These are phyloP conservation scores for Volucella zonaria DNA, from an alignment of 2,888 invertebrate genomes.

Conservation along the genomic window DNA sequence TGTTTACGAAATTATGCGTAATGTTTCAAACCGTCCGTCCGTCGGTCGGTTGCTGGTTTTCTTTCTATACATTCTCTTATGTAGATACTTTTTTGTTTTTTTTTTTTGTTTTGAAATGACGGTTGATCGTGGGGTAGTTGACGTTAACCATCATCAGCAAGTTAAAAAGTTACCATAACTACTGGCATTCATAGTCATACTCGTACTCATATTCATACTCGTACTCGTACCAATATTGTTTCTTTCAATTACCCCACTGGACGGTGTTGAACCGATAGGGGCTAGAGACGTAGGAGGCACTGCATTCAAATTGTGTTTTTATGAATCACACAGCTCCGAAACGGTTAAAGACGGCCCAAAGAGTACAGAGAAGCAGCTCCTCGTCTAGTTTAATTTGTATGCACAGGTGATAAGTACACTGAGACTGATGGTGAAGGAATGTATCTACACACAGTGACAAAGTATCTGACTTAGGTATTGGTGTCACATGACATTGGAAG, in stretches of 20 bases:
- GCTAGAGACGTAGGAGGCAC: slow-evolving; percentile 3
- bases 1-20: slow-evolving; percentile 66
- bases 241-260: slow-evolving; percentile 70
- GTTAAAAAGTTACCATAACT: slow-evolving; percentile 29
- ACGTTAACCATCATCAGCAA: slow-evolving; percentile 54
- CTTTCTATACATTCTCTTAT: slow-evolving; percentile 6
- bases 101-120: slow-evolving; percentile 17
- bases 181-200: too few species aligned
- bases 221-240: slow-evolving; percentile 59
- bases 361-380: slow-evolving; percentile 41
- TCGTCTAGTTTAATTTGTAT: slow-evolving; percentile 69
- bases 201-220: too few species aligned
- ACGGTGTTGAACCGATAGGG: neutral
- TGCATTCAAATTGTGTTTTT: slow-evolving; percentile 64
- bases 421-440: slow-evolving; percentile 46
- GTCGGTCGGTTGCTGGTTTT: slow-evolving; percentile 29
- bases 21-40: slow-evolving; percentile 59
- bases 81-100: slow-evolving; percentile 32
- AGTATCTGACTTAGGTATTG: slow-evolving; percentile 51
- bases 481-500: slow-evolving; percentile 70
- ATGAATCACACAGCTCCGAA: slow-evolving; percentile 62
- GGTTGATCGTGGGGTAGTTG: slow-evolving; percentile 67
- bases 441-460: slow-evolving; percentile 48
- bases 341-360: slow-evolving; percentile 16
- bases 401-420: slow-evolving; percentile 68